Conservation (phyloP, 23 tunicate genomes). For the Clavelina lepadiformis region DNA sequence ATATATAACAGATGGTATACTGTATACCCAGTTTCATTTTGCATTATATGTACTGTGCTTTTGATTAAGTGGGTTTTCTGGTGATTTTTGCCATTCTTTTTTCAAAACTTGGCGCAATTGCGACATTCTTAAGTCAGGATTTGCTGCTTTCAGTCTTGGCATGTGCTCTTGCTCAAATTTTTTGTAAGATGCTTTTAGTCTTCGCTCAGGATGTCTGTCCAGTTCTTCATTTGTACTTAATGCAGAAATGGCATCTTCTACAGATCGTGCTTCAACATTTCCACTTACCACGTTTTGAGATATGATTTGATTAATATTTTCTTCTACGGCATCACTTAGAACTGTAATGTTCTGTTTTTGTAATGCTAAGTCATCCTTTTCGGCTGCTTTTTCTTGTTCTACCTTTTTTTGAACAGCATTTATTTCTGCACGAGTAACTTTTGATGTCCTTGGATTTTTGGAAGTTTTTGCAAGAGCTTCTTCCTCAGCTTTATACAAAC, state of each 20-base stretch:
- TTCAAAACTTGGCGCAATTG: slow-evolving; percentile 64
- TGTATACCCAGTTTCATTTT: slow-evolving; percentile 24
- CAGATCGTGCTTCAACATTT: slow-evolving; percentile 65
- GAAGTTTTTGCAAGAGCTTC: slow-evolving; percentile 37
- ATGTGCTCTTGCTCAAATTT: slow-evolving; percentile 72
- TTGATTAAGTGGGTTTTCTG: slow-evolving; percentile 95
- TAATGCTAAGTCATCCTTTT: slow-evolving; percentile 5
- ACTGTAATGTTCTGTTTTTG: slow-evolving; percentile 46
- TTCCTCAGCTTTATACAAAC: slow-evolving; percentile 75
- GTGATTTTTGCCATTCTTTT: slow-evolving; percentile 95
- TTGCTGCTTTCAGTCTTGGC: slow-evolving; percentile 63
- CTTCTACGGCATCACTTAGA: slow-evolving; percentile 36
- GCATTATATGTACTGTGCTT: slow-evolving; percentile 24
- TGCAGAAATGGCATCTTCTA: slow-evolving; percentile 87
- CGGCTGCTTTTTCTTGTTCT: slow-evolving; percentile 22
- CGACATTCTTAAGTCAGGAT: slow-evolving; percentile 69
- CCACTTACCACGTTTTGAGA: slow-evolving; percentile 29
- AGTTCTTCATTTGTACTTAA: slow-evolving; percentile 30
- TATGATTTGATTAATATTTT: slow-evolving; percentile 60
- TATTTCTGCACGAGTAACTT: slow-evolving; percentile 73
- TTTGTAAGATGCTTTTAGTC: slow-evolving; percentile 89
- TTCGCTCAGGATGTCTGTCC: slow-evolving; percentile 88
- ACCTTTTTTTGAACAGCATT: slow-evolving; percentile 10
- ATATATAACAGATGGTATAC: too few species aligned
- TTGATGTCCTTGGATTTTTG: slow-evolving; percentile 21